Percentiles rank a stretch among this genome's conserved stretches.
These are phyloP conservation scores for Egretta garzetta DNA, from an alignment of 2,113 vertebrate species.

Conservation along the genomic window DNA sequence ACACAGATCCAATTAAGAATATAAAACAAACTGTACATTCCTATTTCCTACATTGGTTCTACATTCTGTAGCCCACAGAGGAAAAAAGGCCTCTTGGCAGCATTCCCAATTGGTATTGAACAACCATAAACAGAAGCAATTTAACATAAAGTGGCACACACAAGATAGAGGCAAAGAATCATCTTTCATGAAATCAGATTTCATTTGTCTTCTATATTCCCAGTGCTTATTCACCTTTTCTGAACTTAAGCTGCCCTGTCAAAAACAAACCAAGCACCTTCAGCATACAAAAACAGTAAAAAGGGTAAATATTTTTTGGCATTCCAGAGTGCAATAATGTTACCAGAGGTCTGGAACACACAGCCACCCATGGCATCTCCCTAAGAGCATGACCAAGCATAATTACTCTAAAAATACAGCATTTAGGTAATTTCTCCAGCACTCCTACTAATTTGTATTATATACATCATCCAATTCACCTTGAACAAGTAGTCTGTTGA, in stretches of 20 bases:
- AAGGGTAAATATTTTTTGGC: background rate
- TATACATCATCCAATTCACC: background rate
- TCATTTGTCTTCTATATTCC: background rate
- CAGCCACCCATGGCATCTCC: background rate
- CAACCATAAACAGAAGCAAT: background rate
- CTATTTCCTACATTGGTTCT: background rate
- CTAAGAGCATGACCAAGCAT: background rate
- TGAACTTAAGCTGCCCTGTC: background rate
- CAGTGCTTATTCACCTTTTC: background rate
- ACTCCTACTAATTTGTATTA: background rate
- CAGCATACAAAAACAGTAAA: background rate
- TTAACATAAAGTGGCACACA: background rate
- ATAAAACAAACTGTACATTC: background rate
- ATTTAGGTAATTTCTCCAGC: background rate
- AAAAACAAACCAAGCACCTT: background rate
- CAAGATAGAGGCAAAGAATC: background rate
- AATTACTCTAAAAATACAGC: background rate
- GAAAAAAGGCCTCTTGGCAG: background rate
- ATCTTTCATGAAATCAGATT: background rate
- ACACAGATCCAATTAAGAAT: background rate
- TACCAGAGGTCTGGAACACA: background rate
- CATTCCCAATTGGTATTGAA: background rate
- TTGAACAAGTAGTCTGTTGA: background rate
- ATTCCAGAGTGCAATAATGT: rapidly evolving
- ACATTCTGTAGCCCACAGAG: background rate